Evolutionary conservation across 2,888 invertebrate species (phyloP).

Genomic region (Cephus nigrinus): DNA sequence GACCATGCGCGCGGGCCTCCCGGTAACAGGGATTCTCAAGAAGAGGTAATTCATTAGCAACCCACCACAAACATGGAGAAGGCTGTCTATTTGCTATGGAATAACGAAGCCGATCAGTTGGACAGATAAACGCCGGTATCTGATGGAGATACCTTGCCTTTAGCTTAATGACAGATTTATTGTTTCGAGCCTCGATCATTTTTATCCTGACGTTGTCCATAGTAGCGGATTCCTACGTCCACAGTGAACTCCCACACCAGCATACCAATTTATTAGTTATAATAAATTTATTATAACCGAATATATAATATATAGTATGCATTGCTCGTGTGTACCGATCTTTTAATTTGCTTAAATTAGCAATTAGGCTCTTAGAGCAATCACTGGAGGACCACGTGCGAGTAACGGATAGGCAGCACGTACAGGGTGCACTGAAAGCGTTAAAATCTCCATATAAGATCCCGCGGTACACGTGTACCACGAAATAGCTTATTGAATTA

Average conservation of each 20-base stretch:
- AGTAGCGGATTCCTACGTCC: no score
- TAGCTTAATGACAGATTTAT: constrained; percentile 9
- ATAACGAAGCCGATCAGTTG: constrained; percentile 33
- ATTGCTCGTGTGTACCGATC: no score
- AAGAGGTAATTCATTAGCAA: constrained; percentile 8
- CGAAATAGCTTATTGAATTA: neutral
- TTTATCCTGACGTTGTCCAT: neutral
- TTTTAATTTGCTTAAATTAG: no score
- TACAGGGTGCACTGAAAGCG: neutral
- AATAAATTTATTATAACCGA: no score
- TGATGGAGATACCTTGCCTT: constrained; percentile 21
- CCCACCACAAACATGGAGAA: constrained; percentile 17
- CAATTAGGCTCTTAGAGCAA: neutral
- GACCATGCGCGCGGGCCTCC: constrained; percentile 1
- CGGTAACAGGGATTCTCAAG: constrained; percentile 12
- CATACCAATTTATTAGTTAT: neutral
- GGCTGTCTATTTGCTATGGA: constrained; percentile 25
- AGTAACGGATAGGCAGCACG: neutral
- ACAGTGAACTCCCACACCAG: neutral
- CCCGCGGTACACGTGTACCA: neutral
- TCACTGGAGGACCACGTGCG: neutral
- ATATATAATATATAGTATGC: no score
- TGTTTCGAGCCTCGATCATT: neutral
- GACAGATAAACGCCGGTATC: constrained; percentile 30
- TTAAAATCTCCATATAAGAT: neutral